Percentiles rank a stretch among this genome's conserved stretches.
Evolutionary conservation across 1,140 invertebrate genomes (phyloP).

Genomic region (Elymnias hypermnestra): DNA sequence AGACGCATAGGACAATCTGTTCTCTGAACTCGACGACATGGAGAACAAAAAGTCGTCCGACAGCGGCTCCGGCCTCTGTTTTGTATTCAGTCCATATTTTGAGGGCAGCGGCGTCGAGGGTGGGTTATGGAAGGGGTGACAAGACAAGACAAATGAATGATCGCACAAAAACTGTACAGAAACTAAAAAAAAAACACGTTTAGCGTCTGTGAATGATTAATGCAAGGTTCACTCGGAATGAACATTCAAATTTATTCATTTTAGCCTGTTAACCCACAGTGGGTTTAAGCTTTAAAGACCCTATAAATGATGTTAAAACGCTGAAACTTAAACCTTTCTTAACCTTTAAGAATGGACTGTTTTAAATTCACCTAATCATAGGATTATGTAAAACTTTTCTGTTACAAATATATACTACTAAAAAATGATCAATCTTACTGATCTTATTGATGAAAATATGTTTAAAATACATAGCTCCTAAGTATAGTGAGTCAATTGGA

Average conservation of each 20-base stretch:
- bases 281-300: too few relatives aligned
- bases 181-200: constrained; percentile 55
- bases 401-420: too few relatives aligned
- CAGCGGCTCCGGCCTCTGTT: constrained; percentile 84
- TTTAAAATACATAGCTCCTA: too few relatives aligned
- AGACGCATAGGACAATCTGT: constrained; percentile 94
- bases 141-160: constrained; percentile 74
- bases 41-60: constrained; percentile 98
- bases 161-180: constrained; percentile 59
- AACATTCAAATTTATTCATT: constrained; percentile 35
- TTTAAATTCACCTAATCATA: too few relatives aligned
- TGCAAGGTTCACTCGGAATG: constrained; percentile 51
- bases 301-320: too few relatives aligned
- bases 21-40: constrained; percentile 87
- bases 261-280: too few relatives aligned
- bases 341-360: too few relatives aligned
- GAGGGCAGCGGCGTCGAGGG: constrained; percentile 51
- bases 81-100: constrained; percentile 36
- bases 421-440: too few relatives aligned
- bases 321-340: too few relatives aligned
- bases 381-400: too few relatives aligned
- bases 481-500: too few relatives aligned
- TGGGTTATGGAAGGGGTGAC: constrained; percentile 69
- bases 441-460: too few relatives aligned
- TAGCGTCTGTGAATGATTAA: constrained; percentile 70